phyloP scores from a whole-genome alignment of 1,140 invertebrate genomes.

The Vanessa tameamea region DNA sequence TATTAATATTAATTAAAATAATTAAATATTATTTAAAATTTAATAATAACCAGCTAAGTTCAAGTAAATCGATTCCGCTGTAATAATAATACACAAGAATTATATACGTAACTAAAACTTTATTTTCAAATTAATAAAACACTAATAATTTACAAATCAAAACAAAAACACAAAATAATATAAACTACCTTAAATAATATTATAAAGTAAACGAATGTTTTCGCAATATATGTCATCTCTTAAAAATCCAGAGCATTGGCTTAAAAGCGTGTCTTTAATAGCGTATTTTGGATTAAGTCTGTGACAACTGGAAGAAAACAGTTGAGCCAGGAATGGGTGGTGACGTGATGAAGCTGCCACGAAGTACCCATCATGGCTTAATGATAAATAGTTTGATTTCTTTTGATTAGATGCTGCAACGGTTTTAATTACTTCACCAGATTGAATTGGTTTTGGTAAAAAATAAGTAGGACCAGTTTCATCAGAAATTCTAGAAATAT shows the following conservation, averaged over 20 bases:
- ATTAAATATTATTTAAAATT: too few species aligned
- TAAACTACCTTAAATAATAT: conserved; percentile 40
- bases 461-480: conserved; percentile 41
- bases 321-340: conserved; percentile 59
- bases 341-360: conserved; percentile 52
- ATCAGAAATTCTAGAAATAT: conserved; percentile 51
- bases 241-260: conserved; percentile 55
- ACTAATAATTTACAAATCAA: conserved; percentile 29
- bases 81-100: neutral
- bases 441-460: conserved; percentile 18
- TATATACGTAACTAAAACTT: neutral
- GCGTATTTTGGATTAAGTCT: conserved; percentile 53
- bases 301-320: conserved; percentile 49
- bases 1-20: too few species aligned
- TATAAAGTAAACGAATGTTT: conserved; percentile 59
- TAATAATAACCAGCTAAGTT: too few species aligned
- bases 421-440: conserved; percentile 21
- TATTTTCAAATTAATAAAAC: conserved; percentile 19
- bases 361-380: conserved; percentile 59
- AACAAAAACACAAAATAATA: conserved; percentile 32
- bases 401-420: conserved; percentile 24
- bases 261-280: conserved; percentile 57
- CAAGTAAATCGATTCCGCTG: neutral
- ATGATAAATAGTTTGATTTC: conserved; percentile 45
- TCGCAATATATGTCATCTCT: conserved; percentile 64